phyloP scores from a whole-genome alignment of 2,113 vertebrate genomes.

The Pheucticus melanocephalus region DNA sequence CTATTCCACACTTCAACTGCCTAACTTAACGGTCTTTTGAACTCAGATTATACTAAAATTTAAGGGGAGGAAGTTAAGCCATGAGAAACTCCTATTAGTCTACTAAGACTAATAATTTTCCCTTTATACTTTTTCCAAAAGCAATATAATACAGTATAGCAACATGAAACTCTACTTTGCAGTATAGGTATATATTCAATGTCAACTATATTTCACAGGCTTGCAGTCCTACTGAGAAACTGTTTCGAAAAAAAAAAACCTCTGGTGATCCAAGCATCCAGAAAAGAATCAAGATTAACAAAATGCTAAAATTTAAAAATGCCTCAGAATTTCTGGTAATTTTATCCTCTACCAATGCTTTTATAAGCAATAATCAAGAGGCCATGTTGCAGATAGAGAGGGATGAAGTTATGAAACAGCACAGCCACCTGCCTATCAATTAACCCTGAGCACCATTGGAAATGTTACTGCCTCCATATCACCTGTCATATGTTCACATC shows the following conservation, averaged over 20 bases:
- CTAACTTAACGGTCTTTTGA: neutral
- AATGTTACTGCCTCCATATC: neutral
- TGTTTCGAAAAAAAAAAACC: neutral
- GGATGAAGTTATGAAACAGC: neutral
- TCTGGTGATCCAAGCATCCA: neutral
- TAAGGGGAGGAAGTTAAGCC: neutral
- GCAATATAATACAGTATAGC: neutral
- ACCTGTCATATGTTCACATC: neutral
- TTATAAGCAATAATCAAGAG: neutral
- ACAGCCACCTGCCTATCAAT: neutral
- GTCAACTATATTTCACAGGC: neutral
- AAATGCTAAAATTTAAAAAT: neutral
- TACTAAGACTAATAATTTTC: neutral
- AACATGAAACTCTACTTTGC: neutral
- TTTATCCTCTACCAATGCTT: neutral
- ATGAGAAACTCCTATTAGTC: neutral
- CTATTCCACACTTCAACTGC: neutral
- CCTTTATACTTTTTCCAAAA: neutral
- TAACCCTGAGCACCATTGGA: neutral
- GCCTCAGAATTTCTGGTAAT: neutral
- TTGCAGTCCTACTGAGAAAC: neutral
- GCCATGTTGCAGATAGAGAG: neutral
- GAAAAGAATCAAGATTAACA: neutral
- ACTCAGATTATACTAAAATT: neutral
- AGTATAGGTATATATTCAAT: neutral